Percentiles rank a stretch among this genome's conserved stretches.
Conservation (phyloP, 2,888 invertebrate species). For the Lithophane ornitopus region DNA sequence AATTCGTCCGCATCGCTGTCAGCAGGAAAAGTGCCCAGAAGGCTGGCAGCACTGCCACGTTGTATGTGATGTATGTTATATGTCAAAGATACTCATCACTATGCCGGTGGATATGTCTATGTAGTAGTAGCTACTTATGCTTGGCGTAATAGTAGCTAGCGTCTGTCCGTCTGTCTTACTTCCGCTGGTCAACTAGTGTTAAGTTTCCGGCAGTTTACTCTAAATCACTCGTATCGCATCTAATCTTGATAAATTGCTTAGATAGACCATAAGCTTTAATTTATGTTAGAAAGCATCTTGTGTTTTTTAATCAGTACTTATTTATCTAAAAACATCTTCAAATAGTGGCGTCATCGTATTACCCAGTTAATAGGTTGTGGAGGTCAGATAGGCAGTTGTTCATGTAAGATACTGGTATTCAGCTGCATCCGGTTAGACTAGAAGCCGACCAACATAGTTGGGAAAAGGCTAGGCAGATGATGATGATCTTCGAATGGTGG, state of each 20-base stretch:
- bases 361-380: too few species aligned
- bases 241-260: conserved; percentile 24
- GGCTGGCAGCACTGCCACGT: too few species aligned
- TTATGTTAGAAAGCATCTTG: too few species aligned
- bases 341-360: too few species aligned
- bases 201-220: conserved; percentile 1
- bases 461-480: too few species aligned
- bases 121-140: background rate
- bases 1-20: too few species aligned
- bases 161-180: conserved; percentile 20
- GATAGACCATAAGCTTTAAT: background rate
- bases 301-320: background rate
- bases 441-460: too few species aligned
- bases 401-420: too few species aligned
- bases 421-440: too few species aligned
- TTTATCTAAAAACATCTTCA: background rate
- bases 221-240: background rate
- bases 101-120: background rate
- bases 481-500: background rate
- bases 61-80: too few species aligned
- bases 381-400: too few species aligned
- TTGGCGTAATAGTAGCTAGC: background rate
- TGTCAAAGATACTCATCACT: background rate
- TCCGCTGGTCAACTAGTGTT: conserved; percentile 22
- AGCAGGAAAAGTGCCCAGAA: too few species aligned